Base-by-base conservation (phyloP, 2,888 invertebrate species). In the Athripsodes cinereus region DNA sequence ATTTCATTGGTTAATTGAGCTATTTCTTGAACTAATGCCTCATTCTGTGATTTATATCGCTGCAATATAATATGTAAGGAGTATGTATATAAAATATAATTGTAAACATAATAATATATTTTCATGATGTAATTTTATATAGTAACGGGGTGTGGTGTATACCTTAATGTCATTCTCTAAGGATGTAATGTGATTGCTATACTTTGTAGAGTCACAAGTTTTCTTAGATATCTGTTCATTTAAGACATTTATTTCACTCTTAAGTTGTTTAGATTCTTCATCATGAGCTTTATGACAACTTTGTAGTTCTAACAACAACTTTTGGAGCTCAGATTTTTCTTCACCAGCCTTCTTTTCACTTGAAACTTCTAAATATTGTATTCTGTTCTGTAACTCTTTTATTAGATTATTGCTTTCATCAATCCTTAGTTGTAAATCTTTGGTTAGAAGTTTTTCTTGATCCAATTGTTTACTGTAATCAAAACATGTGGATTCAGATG, bases 121-220 rank as follows among this genome's bases (percentile, higher is more conserved):
- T 26, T 26, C 3, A 26, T 26, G 26, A 26, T 10, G 26, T 26
- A 26, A 6, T 26, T 26, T 26, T 26, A 26, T 6, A n/a, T 6
- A 26, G 26, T 26, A 26, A 26, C 26, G 26, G 5, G 10, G 26
- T 26, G 19, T 35, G 48, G 58, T 46, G 54, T 52, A 26, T 56
- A 77, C 78, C 73, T 74, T 76, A 1, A 78, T 64, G 62, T 79
- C 78, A 60, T 74, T 73, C 65, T 75, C 74, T 63, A 78, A 67
- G 65, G 69, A 73, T 22, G 61, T 63, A 61, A 78, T 72, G 54
- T 71, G 66, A 19, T 74, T 73, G 63, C 76, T 74, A 62, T 74
- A 77, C 35, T 70, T 69, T 64, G 71, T 73, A 53, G 78, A 70
- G 60, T 76, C 74, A 62, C 69, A 74, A 2, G 73, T 65, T 68